Evolutionary conservation across 2,888 invertebrate species (phyloP).

Genomic region (Nebria salina): DNA sequence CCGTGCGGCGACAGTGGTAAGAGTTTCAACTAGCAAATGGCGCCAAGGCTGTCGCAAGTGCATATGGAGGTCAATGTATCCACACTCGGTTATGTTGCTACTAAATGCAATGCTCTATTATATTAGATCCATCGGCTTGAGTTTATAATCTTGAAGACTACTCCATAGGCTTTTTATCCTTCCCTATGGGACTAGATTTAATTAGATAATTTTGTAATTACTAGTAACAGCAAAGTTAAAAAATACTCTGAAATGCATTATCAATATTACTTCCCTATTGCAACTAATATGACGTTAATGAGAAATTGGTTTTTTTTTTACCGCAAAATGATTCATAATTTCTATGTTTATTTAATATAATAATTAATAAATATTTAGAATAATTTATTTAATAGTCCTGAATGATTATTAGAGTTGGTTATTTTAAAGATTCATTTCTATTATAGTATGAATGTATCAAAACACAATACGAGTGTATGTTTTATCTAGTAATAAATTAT

Average conservation of each 20-base stretch:
- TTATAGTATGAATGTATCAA: neutral
- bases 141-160: neutral
- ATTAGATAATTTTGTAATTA: slow-evolving; percentile 32
- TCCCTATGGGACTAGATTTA: slow-evolving; percentile 17
- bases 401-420: too few relatives aligned
- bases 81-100: slow-evolving; percentile 4
- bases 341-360: neutral
- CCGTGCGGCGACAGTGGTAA: slow-evolving; percentile 36
- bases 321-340: neutral
- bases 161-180: neutral
- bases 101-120: slow-evolving; percentile 42
- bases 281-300: neutral
- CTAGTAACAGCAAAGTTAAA: slow-evolving; percentile 16
- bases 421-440: neutral
- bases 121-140: neutral
- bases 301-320: neutral
- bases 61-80: slow-evolving; percentile 47
- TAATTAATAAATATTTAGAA: neutral
- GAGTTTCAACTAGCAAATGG: slow-evolving; percentile 37
- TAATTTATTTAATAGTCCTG: neutral
- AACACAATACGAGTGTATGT: neutral
- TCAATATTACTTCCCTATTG: neutral
- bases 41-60: slow-evolving; percentile 45
- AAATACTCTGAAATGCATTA: slow-evolving; percentile 3
- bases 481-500: neutral